Conservation (phyloP, 2,888 invertebrate genomes). For the Aporophyla lueneburgensis region DNA sequence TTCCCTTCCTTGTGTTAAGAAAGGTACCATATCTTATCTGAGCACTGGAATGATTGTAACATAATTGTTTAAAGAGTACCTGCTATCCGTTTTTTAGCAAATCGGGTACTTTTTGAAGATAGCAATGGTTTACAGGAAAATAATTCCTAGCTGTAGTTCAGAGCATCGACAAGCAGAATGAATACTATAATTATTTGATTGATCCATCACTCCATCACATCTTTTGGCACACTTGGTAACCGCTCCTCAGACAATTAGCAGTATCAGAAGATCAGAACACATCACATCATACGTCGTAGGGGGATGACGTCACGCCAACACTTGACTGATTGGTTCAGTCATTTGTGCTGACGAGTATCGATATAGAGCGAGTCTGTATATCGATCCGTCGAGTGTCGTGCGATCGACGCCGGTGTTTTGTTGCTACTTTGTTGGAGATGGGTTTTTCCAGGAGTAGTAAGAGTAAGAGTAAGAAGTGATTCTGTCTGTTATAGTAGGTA, state of each 20-base stretch:
- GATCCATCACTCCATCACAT: not conserved
- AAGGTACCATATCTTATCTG: too few relatives aligned
- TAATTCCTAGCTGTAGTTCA: not conserved
- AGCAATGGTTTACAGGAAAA: not conserved
- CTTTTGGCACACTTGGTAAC: not conserved
- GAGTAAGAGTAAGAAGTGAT: not conserved
- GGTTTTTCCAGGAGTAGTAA: not conserved
- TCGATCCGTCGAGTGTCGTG: not conserved
- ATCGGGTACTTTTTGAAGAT: not conserved
- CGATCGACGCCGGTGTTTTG: not conserved
- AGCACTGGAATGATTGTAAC: not conserved
- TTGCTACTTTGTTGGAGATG: not conserved
- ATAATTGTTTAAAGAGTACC: not conserved
- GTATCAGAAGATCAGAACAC: too few relatives aligned
- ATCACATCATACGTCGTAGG: not conserved
- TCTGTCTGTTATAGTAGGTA: not conserved
- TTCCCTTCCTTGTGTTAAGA: not conserved
- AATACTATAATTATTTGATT: not conserved
- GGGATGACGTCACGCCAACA: slow-evolving; percentile 22
- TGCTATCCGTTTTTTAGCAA: too few relatives aligned
- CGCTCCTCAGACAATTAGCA: too few relatives aligned
- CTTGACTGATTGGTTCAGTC: slow-evolving; percentile 29
- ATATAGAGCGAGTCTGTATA: not conserved
- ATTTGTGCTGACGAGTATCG: not conserved
- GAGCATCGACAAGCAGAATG: not conserved